phyloP scores from a whole-genome alignment of 2,113 vertebrate species.

The Notarius quadriscutis region DNA sequence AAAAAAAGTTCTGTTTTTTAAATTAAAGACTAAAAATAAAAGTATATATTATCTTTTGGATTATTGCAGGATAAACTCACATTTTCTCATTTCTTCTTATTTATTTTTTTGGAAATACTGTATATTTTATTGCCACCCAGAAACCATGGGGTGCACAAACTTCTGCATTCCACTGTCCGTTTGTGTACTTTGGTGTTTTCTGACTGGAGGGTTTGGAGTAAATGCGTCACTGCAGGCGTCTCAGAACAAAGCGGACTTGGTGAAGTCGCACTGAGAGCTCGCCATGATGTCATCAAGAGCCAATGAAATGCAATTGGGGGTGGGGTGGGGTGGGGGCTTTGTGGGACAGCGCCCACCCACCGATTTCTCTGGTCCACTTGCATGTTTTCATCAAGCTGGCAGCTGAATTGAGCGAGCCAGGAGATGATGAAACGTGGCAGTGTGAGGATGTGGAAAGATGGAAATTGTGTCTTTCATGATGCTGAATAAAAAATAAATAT shows the following conservation, averaged over 20 bases:
- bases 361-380: constrained; percentile 52
- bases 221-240: neutral
- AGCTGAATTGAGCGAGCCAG: constrained; percentile 23
- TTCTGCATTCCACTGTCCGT: neutral
- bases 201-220: neutral
- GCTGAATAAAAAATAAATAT: neutral
- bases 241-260: constrained; percentile 7
- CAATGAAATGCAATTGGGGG: constrained; percentile 65
- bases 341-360: constrained; percentile 34
- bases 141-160: neutral
- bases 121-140: neutral
- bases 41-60: neutral
- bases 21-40: neutral
- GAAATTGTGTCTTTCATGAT: neutral
- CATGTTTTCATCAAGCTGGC: constrained; percentile 48
- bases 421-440: constrained; percentile 40
- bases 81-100: neutral
- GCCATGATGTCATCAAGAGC: constrained; percentile 76
- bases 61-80: neutral
- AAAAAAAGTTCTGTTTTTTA: neutral
- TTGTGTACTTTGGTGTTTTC: neutral
- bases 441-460: neutral
- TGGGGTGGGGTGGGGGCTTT: neutral
- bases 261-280: neutral
- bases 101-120: too few relatives aligned